Conservation (phyloP, 2,113 vertebrate genomes). For the Triplophysa dalaica region DNA sequence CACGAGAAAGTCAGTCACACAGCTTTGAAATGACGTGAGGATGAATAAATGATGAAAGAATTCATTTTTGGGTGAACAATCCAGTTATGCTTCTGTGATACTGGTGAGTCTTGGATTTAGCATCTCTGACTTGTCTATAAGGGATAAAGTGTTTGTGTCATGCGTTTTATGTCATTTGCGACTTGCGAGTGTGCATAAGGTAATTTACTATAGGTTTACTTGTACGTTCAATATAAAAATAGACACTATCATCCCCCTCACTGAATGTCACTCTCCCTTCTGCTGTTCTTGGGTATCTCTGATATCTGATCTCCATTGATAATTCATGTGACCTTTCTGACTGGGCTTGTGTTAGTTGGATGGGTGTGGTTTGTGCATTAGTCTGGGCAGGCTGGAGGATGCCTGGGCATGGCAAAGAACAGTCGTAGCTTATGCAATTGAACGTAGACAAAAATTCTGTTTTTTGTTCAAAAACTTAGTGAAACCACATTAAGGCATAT, state of each 20-base stretch:
- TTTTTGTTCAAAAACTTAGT: too few species aligned
- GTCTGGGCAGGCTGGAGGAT: slow-evolving; percentile 15
- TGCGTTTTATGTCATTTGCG: not conserved
- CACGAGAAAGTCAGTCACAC: too few species aligned
- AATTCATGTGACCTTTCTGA: slow-evolving; percentile 40
- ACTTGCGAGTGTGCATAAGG: not conserved
- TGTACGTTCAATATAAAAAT: not conserved
- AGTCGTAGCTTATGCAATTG: not conserved
- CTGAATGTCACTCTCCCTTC: not conserved
- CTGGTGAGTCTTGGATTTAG: not conserved
- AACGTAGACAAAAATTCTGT: too few species aligned
- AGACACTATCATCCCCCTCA: not conserved
- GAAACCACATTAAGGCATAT: too few species aligned
- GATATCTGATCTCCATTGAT: slow-evolving; percentile 39
- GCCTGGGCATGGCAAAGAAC: slow-evolving; percentile 9
- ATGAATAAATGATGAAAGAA: too few species aligned
- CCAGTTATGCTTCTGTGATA: too few species aligned
- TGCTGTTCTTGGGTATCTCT: slow-evolving; percentile 14
- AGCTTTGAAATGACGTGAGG: too few species aligned
- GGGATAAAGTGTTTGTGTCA: not conserved
- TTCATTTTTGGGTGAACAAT: too few species aligned
- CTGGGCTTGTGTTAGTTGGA: slow-evolving; percentile 15
- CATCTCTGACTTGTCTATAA: not conserved
- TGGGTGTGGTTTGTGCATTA: slow-evolving; percentile 28
- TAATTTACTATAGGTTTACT: too few species aligned